Evolutionary conservation across 2,797 vertebrate genomes (phyloP), one percentile per base, ranked within the genome.

Genomic region (Phataginus tricuspis): DNA sequence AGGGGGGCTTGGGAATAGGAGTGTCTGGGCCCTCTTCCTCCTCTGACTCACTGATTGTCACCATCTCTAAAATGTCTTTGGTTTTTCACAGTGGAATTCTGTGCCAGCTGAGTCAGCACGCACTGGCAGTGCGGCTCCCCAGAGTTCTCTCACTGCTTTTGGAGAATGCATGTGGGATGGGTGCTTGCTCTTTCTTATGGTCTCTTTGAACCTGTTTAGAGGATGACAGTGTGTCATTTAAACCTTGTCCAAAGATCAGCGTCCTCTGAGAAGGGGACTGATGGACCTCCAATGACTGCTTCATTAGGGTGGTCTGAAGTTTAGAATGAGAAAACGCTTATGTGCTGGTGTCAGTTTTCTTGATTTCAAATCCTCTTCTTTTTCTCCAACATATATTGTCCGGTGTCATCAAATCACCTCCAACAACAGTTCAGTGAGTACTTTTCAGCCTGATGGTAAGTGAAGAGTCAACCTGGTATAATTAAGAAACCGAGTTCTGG

Each of bases 41-140:
- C 2, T 77, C 75, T 2, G 19, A 0, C 18, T 80, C 25, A 7
- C 49, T 0, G 2, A 82, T 0, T 6, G 4, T 13, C 29, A n/a
- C 15, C 13, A 18, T 19, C 49, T 83, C 45, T 77, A 27, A 83
- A 59, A 82, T 27, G 16, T 11, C 49, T 68, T 23, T 27, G 37
- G 29, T 45, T 19, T 31, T 42, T 59, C 64, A 53, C 39, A 53
- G 42, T 19, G 18, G 6, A n/a, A 51, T 91, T 53, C 15, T 78
- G 31, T 55, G 49, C 23, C 18, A 68, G 21, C 25, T n/a, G 57
- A 42, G 34, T 49, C 49, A 57, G 34, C 53, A 78, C 6, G 45
- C 8, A 19, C 0, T 53, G 14, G 69, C 69, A 53, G 12, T 19
- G 7, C 15, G 7, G 29, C 74, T 72, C 55, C 15, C 51, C 59